Evolutionary conservation across 2,113 vertebrate genomes (phyloP).

Genomic region (Vireo altiloquus): DNA sequence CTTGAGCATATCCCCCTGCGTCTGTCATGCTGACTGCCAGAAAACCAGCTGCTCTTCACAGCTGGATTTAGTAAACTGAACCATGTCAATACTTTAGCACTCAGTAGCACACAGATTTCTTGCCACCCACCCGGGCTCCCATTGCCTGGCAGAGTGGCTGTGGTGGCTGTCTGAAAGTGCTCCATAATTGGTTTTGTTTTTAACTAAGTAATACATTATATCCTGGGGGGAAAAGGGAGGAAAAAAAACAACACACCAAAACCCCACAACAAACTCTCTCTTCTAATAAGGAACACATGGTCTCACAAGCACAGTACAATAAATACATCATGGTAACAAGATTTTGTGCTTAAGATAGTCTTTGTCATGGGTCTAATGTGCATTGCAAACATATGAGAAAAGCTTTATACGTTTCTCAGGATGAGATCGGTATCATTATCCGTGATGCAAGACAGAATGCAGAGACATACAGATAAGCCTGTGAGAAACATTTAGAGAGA

Average conservation of each 20-base stretch:
- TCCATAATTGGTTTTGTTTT: background rate
- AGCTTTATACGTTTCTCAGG: background rate
- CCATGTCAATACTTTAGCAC: slow-evolving; percentile 17
- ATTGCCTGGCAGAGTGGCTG: background rate
- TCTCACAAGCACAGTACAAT: background rate
- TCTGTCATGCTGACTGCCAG: background rate
- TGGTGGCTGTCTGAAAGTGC: background rate
- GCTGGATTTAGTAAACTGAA: slow-evolving; percentile 39
- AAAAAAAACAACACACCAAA: background rate
- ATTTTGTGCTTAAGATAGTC: background rate
- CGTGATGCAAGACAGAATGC: background rate
- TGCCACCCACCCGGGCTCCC: slow-evolving; percentile 30
- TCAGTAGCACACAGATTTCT: background rate
- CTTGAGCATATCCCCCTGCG: background rate
- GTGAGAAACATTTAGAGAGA: background rate
- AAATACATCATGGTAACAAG: background rate
- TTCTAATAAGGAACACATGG: background rate
- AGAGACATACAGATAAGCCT: background rate
- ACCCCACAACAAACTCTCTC: background rate
- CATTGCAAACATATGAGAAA: background rate
- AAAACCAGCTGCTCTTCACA: slow-evolving; percentile 38
- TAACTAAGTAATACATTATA: background rate
- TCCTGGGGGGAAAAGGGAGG: background rate
- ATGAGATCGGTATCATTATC: background rate
- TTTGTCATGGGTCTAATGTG: background rate